Evolutionary conservation across 2,888 invertebrate genomes (phyloP).

Genomic region (Heteromurus nitidus): DNA sequence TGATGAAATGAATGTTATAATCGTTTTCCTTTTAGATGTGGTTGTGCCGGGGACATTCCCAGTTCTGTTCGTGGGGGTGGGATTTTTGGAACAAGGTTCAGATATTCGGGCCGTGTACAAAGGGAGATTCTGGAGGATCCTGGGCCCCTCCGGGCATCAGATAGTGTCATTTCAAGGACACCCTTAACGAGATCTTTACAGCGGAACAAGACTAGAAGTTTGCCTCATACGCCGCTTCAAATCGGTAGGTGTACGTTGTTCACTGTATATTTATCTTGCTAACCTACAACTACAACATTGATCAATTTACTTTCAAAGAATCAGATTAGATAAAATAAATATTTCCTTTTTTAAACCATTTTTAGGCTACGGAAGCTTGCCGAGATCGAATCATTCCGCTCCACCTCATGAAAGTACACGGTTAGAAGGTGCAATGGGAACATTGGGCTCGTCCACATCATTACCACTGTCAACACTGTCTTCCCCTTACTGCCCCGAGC

Average conservation of each 20-base stretch:
- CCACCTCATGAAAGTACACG: conserved; percentile 75
- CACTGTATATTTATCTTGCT: not conserved
- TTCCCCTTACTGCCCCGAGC: conserved; percentile 79
- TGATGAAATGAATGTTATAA: too few species aligned
- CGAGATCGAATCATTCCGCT: conserved; percentile 88
- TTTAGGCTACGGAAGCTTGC: conserved; percentile 88
- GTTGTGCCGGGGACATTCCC: conserved; percentile 72
- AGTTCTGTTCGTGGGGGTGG: conserved; percentile 72
- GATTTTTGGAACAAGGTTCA: conserved; percentile 88
- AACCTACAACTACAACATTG: not conserved
- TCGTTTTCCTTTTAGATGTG: conserved; percentile 62
- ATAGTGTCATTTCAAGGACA: conserved; percentile 77
- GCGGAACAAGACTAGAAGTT: conserved; percentile 71
- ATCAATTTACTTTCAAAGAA: too few species aligned
- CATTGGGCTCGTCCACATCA: conserved; percentile 76
- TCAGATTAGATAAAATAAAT: not conserved
- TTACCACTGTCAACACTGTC: conserved; percentile 76
- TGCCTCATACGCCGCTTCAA: conserved; percentile 70
- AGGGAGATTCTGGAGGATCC: conserved; percentile 91
- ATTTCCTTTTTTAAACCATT: not conserved
- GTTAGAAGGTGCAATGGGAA: conserved; percentile 76
- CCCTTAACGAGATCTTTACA: conserved; percentile 72
- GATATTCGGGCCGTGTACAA: conserved; percentile 94
- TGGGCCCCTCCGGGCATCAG: conserved; percentile 78
- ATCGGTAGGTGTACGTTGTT: conserved; percentile 29